Evolutionary conservation across 2,888 invertebrate genomes (phyloP), one percentile per base, ranked within the genome.

Genomic region (Nasonia oneida): DNA sequence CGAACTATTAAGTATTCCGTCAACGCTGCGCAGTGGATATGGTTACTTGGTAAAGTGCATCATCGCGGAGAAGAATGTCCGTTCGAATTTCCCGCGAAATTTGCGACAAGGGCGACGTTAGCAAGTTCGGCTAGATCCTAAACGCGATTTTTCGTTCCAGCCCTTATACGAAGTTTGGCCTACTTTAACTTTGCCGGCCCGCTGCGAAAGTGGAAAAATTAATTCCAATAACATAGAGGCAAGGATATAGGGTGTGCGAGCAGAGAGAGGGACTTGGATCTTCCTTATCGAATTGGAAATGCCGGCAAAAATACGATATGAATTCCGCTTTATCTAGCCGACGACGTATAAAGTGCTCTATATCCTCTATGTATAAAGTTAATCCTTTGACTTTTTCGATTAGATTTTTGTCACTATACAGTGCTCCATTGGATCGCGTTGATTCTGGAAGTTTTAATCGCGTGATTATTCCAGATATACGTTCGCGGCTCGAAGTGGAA

Each of bases 111-210:
- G 29, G 15, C 15, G 53, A 1, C 3, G 37, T 47, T 61, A 14
- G 6, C 8, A 70, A 39, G 47, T 29, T 73, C 0, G 23, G 8
- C 42, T 15, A 53, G 70, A 77, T 75, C 33, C 71, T 57, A 33
- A n/a, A 61, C 78, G 47, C 39, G 57, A 79, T 79, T 79, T 71
- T 73, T 64, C 61, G 14, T 50, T 42, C 29, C 77, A 12, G 8
- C 12, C 47, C 53, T n/a, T 70, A 29, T 29, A 53, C 67, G 67
- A 76, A 85, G 81, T 85, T 85, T 61, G 61, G 18, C 80, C 75
- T 71, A 84, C n/a, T 81, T 81, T 29, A 39, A 70, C 50, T 53
- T 71, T 5, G 10, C 15, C 0, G 37, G 3, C 37, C 37, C 39
- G 33, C 29, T 29, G 2, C 33, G 12, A 71, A 71, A 29, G 67